These are phyloP conservation scores for Rotaria macrura DNA, from an alignment of 2,888 invertebrate genomes.

Conservation along the genomic window DNA sequence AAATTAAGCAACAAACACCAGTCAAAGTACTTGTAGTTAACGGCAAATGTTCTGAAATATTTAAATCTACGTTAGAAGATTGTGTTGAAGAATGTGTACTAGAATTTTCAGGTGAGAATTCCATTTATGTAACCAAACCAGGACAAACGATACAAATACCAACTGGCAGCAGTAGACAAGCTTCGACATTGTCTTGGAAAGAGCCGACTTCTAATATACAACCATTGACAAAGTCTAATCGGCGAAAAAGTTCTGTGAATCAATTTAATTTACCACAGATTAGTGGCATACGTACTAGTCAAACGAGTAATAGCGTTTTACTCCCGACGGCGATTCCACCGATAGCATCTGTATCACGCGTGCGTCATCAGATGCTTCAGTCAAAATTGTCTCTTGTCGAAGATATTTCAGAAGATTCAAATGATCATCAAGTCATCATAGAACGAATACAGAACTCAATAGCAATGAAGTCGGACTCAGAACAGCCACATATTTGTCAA, in stretches of 20 bases:
- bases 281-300: background rate
- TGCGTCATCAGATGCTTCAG: background rate
- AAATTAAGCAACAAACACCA: background rate
- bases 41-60: constrained; percentile 2
- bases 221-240: background rate
- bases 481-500: background rate
- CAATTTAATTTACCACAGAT: background rate
- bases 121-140: background rate
- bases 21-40: background rate
- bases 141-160: background rate
- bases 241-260: background rate
- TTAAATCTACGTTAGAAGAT: background rate
- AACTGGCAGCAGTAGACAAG: background rate
- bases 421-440: background rate
- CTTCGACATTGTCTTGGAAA: background rate
- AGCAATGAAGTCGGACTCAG: background rate
- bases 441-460: background rate
- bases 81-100: background rate
- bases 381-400: background rate
- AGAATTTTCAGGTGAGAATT: constrained; percentile 9
- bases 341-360: too few species aligned
- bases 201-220: background rate
- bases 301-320: background rate
- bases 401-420: background rate
- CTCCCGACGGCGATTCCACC: background rate